Evolutionary conservation across 2,888 invertebrate species (phyloP), one percentile per base, ranked within the genome.

Genomic region (Cataglyphis cursor): DNA sequence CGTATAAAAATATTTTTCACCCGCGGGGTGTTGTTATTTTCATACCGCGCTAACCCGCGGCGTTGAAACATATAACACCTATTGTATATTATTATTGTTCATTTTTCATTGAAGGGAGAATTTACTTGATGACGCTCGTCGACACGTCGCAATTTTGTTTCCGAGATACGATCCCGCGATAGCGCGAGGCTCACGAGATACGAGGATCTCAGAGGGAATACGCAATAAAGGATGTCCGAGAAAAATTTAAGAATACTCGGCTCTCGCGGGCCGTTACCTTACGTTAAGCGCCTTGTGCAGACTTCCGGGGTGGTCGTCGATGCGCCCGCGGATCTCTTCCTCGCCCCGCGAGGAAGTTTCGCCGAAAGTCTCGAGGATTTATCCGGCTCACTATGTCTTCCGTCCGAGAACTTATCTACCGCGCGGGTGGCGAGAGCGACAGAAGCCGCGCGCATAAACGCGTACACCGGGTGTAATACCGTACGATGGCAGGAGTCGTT

Each of bases 401-500:
- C 86, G 84, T 83, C 78, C 68, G 82, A 70, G 82, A 88, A 91
- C 89, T 91, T 91, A 89, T 90, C 89, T 84, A 76, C 66, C 65
- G 68, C 84, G 68, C 61, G 68, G 83, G 75, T 84, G 70, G 82
- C 82, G 57, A 82, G 85, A 80, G 84, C 82, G 86, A 75, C 88
- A 80, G 66, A 82, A 86, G 62, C 78, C 78, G 66, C 78, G 85
- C 86, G 72, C 84, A 68, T 72, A 85, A 86, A 80, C 84, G 84
- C 82, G 31, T 88, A 81, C 82, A 85, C 87, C 90, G 21, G 44
- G 3, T 51, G 2, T 68, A 90, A 92, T 92, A 92, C 91, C n/a
- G 92, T 88, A 90, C 90, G 85, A 88, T 89, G 88, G 88, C 86
- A 88, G 87, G 86, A 88, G 85, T 89, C 91, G 92, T 92, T 92